A percentile compares a stretch with the other conserved stretches of the same genome.
These are phyloP conservation scores for Leptocoma aspasia DNA, from an alignment of 2,113 vertebrate genomes.

Conservation along the genomic window DNA sequence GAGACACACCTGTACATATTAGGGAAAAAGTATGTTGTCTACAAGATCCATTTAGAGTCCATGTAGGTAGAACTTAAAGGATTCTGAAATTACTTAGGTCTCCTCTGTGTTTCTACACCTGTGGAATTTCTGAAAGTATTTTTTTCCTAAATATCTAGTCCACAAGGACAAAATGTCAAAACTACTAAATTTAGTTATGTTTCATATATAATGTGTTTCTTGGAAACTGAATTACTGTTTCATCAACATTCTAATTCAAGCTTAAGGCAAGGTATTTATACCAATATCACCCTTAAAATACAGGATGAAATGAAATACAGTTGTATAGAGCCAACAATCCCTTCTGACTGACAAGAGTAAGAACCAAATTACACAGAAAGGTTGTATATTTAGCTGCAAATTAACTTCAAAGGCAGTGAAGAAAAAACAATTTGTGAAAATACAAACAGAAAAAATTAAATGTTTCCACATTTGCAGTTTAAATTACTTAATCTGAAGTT, in stretches of 20 bases:
- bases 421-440: background rate
- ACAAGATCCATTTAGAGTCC: background rate
- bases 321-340: background rate
- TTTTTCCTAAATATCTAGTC: background rate
- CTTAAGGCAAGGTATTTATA: background rate
- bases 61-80: background rate
- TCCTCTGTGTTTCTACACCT: background rate
- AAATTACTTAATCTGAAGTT: background rate
- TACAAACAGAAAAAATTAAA: background rate
- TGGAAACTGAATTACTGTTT: background rate
- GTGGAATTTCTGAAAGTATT: background rate
- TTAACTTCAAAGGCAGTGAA: background rate
- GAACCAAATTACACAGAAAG: background rate
- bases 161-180: background rate
- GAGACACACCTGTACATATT: background rate
- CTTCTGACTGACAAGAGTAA: background rate
- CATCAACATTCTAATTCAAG: background rate
- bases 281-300: background rate
- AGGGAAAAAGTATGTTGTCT: background rate
- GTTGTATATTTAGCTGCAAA: background rate
- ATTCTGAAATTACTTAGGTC: background rate
- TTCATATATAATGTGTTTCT: background rate
- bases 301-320: background rate
- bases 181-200: background rate
- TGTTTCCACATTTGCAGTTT: background rate